A percentile compares a stretch with the other conserved stretches of the same genome.
phyloP scores from a whole-genome alignment of 37 sponge, comb jelly and placozoan genomes.

The Cladorhizidae sp. region DNA sequence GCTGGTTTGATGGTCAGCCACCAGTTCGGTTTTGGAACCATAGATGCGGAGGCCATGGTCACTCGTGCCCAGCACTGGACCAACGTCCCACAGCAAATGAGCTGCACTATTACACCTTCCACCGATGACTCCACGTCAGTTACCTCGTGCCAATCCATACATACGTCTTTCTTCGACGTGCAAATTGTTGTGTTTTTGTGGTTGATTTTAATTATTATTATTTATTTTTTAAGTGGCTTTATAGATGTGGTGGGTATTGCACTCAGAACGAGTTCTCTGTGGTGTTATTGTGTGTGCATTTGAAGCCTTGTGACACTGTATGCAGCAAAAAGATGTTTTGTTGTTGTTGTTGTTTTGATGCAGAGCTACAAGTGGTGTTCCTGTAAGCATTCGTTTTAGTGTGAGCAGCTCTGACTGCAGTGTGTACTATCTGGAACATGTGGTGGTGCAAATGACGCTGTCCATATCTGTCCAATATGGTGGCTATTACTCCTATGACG shows the following conservation, averaged over 20 bases:
- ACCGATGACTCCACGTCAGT: neutral
- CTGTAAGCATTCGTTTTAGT: conserved; percentile 13
- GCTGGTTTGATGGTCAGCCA: conserved; percentile 78
- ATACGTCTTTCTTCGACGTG: too few species aligned
- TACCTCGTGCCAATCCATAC: neutral
- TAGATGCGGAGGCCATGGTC: conserved; percentile 91
- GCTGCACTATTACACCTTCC: conserved; percentile 3
- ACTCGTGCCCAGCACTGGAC: conserved; percentile 90
- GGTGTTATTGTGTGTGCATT: too few species aligned
- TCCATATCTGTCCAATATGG: neutral
- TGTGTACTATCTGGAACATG: conserved; percentile 72
- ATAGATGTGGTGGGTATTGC: too few species aligned
- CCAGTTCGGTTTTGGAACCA: conserved; percentile 92
- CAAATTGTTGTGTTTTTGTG: too few species aligned
- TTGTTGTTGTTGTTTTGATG: neutral
- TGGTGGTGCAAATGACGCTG: conserved; percentile 38
- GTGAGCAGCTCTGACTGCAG: conserved; percentile 9
- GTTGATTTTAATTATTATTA: too few species aligned
- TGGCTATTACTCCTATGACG: conserved; percentile 13
- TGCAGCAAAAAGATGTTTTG: neutral
- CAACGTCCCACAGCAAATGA: conserved; percentile 56
- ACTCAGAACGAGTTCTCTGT: too few species aligned
- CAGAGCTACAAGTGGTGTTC: conserved; percentile 4
- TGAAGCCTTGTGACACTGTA: too few species aligned
- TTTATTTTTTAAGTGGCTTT: too few species aligned